Conservation (phyloP, 2,888 invertebrate genomes). For the Alviniconcha strummeri region DNA sequence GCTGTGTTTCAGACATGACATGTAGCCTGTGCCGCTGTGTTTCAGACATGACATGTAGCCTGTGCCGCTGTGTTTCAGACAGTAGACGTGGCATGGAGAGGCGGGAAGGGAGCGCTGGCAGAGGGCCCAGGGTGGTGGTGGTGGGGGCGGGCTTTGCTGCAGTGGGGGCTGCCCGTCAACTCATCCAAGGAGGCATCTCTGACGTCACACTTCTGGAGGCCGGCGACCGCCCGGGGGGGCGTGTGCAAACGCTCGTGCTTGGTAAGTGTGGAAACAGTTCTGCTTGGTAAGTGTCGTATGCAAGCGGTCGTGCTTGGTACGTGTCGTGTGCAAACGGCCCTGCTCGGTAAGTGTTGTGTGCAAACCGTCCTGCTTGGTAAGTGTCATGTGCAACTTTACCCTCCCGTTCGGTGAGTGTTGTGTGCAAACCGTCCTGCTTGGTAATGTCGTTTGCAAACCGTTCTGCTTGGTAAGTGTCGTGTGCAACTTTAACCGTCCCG, state of each 20-base stretch:
- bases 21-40: background rate
- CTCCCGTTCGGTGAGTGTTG: too few species aligned
- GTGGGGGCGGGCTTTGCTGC: slow-evolving; percentile 27
- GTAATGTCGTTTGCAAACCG: too few species aligned
- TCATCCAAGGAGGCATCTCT: slow-evolving; percentile 7
- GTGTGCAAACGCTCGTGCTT: background rate
- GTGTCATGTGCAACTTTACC: too few species aligned
- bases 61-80: background rate
- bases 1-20: background rate
- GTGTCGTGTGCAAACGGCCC: background rate
- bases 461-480: too few species aligned
- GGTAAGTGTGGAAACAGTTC: background rate
- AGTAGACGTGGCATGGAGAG: background rate
- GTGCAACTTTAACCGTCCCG: too few species aligned
- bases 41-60: background rate
- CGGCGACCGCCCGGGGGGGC: slow-evolving; percentile 27
- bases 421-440: too few species aligned
- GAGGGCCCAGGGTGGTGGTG: slow-evolving; percentile 18
- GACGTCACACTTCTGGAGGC: slow-evolving; percentile 31
- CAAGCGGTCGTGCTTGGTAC: too few species aligned
- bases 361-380: too few species aligned
- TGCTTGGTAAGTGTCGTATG: background rate
- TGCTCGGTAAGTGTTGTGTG: background rate
- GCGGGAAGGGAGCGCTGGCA: background rate
- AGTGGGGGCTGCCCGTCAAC: slow-evolving; percentile 12